Evolutionary conservation across 2,888 invertebrate species (phyloP), one percentile per base, ranked within the genome.

Genomic region (Drosophila aldrichi): DNA sequence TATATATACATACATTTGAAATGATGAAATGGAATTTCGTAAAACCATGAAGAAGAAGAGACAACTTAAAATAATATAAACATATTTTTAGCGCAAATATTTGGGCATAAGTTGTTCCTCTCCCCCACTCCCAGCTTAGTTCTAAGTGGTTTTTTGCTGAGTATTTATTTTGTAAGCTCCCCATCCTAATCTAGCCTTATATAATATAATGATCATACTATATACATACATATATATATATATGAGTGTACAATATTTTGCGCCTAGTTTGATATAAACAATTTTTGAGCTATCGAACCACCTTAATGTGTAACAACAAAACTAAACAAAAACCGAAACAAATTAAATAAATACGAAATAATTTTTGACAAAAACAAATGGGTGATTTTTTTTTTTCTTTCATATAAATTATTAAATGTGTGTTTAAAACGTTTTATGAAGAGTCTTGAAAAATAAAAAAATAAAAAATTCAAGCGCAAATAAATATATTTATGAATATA

Each of bases 211-310:
- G 38, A 38, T 38, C n/a, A 29, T 48, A 46, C 8, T 9, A 25
- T 9, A 46, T 48, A 48, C 40, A 61, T 25, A 61, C 71, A 44
- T 25, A 29, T 48, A 48, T 54, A 44, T 25, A 29, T 48, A 48
- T 54, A 61, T 73, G 51, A 81, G 77, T 89, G 75, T 90, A 82
- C 74, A 90, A 52, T 52, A 82, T 88, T 86, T 88, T 81, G 77
- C 81, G 68, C 84, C 72, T 86, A 68, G 71, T 76, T 86, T 82
- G 73, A 83, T 79, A 76, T 73, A 80, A 81, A 82, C 67, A 79
- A 82, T 78, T 86, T 84, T 84, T 83, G 86, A 84, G 91, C 91
- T 91, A 87, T 86, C 81, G 87, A 88, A 89, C 91, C 91, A 91
- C 91, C 91, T 91, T 89, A 90, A 84, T 90, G 72, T 86, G 74